Base-by-base conservation (phyloP, 2,888 invertebrate species). In the Mimachlamys varia region DNA sequence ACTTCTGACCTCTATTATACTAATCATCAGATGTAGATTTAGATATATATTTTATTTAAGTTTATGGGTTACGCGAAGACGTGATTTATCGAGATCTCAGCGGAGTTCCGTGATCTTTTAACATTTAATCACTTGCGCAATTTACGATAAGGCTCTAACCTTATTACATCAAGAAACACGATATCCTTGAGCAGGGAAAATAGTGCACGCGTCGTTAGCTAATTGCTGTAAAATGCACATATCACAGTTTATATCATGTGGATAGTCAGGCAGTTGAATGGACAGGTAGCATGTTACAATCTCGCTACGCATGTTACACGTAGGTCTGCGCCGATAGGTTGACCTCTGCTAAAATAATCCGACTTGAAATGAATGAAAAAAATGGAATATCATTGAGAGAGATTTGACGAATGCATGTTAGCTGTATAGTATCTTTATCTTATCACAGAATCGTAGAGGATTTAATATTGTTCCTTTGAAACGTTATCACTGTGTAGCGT, bases 101-200 rank as follows among this genome's bases (percentile, higher is more conserved):
- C 76, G 76, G 76, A 76, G 76, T 76, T 76, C 76, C 76, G 27
- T 76, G 76, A 76, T 13, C 76, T 76, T 15, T 76, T 76, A 12
- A 76, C 76, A 76, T 76, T 33, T 76, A 76, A 76, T 76, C 76
- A 76, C 76, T 76, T 76, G 76, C 76, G 76, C 76, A 76, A 76
- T 76, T 76, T 76, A 33, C 27, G 76, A 76, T 76, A 76, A 76
- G 76, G 76, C 15, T 76, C 27, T 76, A 76, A 76, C 76, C 76
- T 27, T 27, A 76, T 76, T 76, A 76, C 76, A 76, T 76, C 76
- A 0, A 76, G 76, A 76, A 76, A 76, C 33, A 76, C 76, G 76
- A 76, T 76, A 76, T 76, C 76, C 76, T 76, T 76, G 76, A 76
- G 76, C 76, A 76, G 76, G 76, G 15, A 76, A 76, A 22, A 76